Evolutionary conservation across 2,797 vertebrate genomes (phyloP), one percentile per base, ranked within the genome.

Genomic region (Buphagus erythrorhynchus): DNA sequence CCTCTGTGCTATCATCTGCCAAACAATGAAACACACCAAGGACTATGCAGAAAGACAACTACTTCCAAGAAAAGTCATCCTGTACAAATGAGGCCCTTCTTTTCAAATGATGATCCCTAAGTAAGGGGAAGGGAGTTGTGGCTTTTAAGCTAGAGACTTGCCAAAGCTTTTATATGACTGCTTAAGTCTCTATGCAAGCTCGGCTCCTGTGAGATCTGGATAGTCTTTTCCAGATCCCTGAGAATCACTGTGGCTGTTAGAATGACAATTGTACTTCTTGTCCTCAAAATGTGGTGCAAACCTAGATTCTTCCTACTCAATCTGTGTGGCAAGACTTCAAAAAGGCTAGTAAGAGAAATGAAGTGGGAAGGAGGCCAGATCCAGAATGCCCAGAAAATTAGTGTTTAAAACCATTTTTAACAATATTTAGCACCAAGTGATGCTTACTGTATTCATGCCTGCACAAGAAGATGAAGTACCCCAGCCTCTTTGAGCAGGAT

Each of bases 21-120:
- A 96, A 95, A 93, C 58, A 88, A 73, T 66, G 46, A 92, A 95
- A 75, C 72, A 55, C 43, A 77, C n/a, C 43, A 71, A 86, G 48
- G 63, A 54, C 79, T 91, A 59, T 63, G 66, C 73, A 94, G 66
- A 92, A 69, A 45, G 40, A 52, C 19, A 28, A 15, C 55, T 78
- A 79, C 59, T 93, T 81, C 81, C 69, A 92, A 88, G 87, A 48
- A 83, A 72, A 92, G 17, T 51, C 29, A 57, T 75, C 13, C 43
- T 55, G 11, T 48, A 52, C 48, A 88, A 84, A 68, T 28, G 38
- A 82, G 38, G 19, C 46, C 21, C 58, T 71, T 16, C 58, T 74
- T 79, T 71, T 72, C 66, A 69, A 93, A 49, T 25, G 6, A 52
- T 58, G 49, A 58, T 22, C 46, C 1, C 3, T 69, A 81, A 73